Conservation (phyloP, 2,113 vertebrate species). For the Chaetura pelagica region DNA sequence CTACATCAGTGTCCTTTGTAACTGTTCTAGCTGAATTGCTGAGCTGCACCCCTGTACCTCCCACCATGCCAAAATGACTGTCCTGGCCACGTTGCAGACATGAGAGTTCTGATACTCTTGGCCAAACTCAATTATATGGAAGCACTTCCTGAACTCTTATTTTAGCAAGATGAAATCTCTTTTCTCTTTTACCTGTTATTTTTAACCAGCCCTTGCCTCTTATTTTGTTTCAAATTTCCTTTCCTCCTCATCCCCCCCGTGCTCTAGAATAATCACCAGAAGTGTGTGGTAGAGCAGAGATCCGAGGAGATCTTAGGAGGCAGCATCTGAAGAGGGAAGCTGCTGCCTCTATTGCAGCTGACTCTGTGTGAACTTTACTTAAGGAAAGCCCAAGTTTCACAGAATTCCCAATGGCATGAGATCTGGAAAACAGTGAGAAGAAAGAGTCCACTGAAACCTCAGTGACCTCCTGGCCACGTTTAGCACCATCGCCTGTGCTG, state of each 20-base stretch:
- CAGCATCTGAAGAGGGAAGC: neutral
- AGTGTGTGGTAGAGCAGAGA: neutral
- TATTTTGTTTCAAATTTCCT: neutral
- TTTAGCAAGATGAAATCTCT: neutral
- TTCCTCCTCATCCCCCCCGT: neutral
- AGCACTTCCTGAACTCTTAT: neutral
- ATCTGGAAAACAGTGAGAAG: neutral
- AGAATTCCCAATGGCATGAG: neutral
- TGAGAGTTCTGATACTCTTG: neutral
- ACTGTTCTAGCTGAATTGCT: neutral
- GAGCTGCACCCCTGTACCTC: neutral
- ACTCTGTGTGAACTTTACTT: neutral
- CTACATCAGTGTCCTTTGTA: neutral
- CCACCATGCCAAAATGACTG: neutral
- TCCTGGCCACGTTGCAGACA: fast-evolving
- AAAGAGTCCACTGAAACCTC: neutral
- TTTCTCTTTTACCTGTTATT: neutral
- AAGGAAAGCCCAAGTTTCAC: neutral
- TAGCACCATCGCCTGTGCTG: too few species aligned
- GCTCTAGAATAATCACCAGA: neutral
- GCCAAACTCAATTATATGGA: neutral
- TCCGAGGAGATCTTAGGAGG: neutral
- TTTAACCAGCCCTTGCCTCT: neutral
- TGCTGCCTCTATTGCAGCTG: neutral
- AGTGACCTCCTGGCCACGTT: neutral